Evolutionary conservation across 2,888 invertebrate genomes (phyloP).

Genomic region (Ptychoptera contaminata): DNA sequence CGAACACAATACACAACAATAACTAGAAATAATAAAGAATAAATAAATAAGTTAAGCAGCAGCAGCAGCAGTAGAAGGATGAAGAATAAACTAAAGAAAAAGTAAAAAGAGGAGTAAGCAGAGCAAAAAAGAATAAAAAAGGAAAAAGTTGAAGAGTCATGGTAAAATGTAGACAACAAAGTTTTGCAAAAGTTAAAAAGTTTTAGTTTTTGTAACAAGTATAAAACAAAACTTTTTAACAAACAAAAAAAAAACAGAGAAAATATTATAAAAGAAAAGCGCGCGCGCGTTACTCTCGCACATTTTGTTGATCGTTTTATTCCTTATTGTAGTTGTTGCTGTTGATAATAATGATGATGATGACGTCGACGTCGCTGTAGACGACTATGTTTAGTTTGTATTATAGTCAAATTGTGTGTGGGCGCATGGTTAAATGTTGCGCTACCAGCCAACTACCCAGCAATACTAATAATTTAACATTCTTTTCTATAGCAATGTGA

Average conservation of each 20-base stretch:
- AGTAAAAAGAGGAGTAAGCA: neutral
- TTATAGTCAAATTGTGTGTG: too few species aligned
- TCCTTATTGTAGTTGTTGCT: too few species aligned
- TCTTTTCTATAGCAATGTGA: too few species aligned
- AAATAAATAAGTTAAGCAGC: neutral
- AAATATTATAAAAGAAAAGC: neutral
- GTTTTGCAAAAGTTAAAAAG: neutral
- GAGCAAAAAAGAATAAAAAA: neutral
- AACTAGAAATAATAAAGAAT: neutral
- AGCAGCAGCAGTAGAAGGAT: too few species aligned
- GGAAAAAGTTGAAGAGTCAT: neutral
- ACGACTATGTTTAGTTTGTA: too few species aligned
- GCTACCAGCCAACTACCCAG: too few species aligned
- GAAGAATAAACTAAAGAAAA: neutral
- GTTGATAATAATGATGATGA: too few species aligned
- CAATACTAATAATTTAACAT: too few species aligned
- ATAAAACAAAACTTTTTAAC: neutral
- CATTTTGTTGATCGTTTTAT: too few species aligned
- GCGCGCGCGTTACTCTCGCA: neutral
- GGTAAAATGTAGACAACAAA: neutral
- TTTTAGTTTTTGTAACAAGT: slow-evolving; percentile 1
- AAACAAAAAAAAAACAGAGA: neutral
- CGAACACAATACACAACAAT: too few species aligned
- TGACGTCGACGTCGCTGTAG: too few species aligned
- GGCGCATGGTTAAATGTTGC: too few species aligned